Conservation (phyloP, 2,888 invertebrate genomes). For the Xylota segnis region DNA sequence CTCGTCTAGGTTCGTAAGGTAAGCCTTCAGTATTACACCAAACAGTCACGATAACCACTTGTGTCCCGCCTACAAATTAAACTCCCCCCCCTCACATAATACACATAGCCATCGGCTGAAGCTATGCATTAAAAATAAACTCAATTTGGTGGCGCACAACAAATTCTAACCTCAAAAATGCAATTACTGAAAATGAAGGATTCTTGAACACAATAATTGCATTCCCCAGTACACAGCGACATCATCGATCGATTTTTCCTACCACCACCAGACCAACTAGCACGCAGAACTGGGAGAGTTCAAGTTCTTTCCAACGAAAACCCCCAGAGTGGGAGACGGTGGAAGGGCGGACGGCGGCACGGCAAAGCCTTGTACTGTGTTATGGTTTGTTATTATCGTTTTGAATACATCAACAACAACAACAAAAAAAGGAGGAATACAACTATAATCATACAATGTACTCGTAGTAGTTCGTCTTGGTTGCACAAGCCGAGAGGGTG, state of each 20-base stretch:
- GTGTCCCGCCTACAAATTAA: too few species aligned
- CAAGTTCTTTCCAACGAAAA: constrained; percentile 34
- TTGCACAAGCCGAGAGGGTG: constrained; percentile 7
- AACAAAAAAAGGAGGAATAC: not conserved
- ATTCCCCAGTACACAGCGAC: constrained; percentile 20
- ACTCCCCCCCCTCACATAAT: too few species aligned
- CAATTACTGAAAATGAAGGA: constrained; percentile 37
- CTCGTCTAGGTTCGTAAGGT: too few species aligned
- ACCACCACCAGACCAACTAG: not conserved
- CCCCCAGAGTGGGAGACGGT: not conserved
- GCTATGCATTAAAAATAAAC: constrained; percentile 34
- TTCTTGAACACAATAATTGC: constrained; percentile 17
- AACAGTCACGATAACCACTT: too few species aligned
- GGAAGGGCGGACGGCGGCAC: not conserved
- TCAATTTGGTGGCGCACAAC: not conserved
- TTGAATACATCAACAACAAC: not conserved
- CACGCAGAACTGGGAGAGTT: constrained; percentile 6
- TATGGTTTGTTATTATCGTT: constrained; percentile 9
- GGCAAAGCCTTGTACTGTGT: constrained; percentile 28
- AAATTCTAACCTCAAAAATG: constrained; percentile 54
- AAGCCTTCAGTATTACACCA: too few species aligned
- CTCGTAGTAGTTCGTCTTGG: constrained; percentile 1
- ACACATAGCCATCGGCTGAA: too few species aligned
- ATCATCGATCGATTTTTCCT: constrained; percentile 13
- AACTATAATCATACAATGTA: not conserved